Percentiles rank a stretch among this genome's conserved stretches.
Conservation (phyloP, 2,113 vertebrate species). For the Paradoxurus hermaphroditus region DNA sequence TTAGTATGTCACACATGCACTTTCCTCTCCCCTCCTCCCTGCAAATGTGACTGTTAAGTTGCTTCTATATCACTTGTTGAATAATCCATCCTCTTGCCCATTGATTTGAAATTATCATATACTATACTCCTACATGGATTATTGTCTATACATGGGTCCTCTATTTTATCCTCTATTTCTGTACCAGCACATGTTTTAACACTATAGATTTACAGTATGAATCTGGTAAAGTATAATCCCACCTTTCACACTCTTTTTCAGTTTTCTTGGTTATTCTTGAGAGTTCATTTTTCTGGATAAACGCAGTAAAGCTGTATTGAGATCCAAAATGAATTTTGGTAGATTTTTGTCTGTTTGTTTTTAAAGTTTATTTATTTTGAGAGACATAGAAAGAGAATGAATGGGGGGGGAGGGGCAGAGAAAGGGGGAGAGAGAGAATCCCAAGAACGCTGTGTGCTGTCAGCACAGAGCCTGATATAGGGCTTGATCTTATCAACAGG, state of each 20-base stretch:
- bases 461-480: too few species aligned
- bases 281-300: constrained; percentile 2
- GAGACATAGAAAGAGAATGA: too few species aligned
- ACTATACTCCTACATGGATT: neutral
- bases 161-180: neutral
- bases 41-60: neutral
- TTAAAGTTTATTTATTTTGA: too few species aligned
- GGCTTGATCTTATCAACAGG: too few species aligned
- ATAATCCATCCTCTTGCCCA: neutral
- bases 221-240: neutral
- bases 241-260: neutral
- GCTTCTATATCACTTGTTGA: neutral
- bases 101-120: neutral
- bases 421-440: too few species aligned
- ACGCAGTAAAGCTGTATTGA: neutral
- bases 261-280: neutral
- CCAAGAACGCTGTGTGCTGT: too few species aligned
- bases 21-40: too few species aligned
- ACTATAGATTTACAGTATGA: neutral
- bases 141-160: neutral
- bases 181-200: neutral
- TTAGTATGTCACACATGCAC: neutral
- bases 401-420: too few species aligned
- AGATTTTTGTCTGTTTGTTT: neutral
- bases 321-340: neutral